A percentile compares a stretch with the other conserved stretches of the same genome.
phyloP scores from a whole-genome alignment of 2,888 invertebrate genomes.

The Hyalella azteca region DNA sequence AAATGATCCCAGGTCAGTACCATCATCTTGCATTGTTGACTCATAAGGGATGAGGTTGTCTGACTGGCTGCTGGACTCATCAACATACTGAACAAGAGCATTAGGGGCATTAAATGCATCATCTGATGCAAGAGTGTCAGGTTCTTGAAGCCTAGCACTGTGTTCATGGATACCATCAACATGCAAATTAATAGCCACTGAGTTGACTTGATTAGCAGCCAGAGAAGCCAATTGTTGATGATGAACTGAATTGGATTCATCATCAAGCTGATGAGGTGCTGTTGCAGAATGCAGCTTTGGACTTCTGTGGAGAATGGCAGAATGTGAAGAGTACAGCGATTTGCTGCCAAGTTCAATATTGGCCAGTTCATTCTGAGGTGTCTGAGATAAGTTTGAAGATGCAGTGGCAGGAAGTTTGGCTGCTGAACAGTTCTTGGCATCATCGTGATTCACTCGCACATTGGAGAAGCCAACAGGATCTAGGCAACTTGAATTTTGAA shows the following conservation, averaged over 20 bases:
- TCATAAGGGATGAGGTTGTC: not conserved
- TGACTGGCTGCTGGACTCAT: slow-evolving; percentile 20
- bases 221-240: not conserved
- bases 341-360: not conserved
- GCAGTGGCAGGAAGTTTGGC: not conserved
- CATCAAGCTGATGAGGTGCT: not conserved
- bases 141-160: no score
- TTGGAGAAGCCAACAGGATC: slow-evolving; percentile 4
- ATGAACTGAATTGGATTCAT: not conserved
- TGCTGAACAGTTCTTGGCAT: not conserved
- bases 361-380: not conserved
- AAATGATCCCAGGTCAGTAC: not conserved
- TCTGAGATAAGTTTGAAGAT: not conserved
- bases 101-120: not conserved
- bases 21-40: not conserved
- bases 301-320: not conserved
- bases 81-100: not conserved
- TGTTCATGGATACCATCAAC: not conserved
- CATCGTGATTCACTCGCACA: not conserved
- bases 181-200: not conserved
- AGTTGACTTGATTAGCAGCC: not conserved
- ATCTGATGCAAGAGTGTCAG: not conserved
- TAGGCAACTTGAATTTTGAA: not conserved
- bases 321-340: not conserved
- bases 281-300: not conserved